phyloP scores from a whole-genome alignment of 2,113 vertebrate genomes.

The Dascyllus trimaculatus region DNA sequence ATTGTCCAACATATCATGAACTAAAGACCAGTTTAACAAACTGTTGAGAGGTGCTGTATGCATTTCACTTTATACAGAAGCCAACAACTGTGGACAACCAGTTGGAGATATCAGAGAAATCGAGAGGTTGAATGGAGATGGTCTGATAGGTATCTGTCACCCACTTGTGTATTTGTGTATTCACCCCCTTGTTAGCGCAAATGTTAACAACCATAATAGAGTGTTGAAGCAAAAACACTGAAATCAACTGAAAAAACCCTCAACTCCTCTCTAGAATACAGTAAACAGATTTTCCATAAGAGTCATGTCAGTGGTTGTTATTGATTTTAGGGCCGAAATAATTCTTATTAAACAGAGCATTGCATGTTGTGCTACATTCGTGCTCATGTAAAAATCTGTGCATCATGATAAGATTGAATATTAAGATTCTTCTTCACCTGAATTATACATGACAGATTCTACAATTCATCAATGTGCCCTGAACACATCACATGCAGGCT shows the following conservation, averaged over 20 bases:
- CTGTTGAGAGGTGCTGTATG: neutral
- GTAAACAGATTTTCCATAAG: neutral
- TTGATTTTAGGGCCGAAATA: too few species aligned
- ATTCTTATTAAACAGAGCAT: too few species aligned
- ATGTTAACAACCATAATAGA: neutral
- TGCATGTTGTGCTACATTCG: too few species aligned
- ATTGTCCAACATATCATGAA: neutral
- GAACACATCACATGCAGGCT: too few species aligned
- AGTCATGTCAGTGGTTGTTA: neutral
- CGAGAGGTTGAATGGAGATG: neutral
- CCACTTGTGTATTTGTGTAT: neutral
- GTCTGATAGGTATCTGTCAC: neutral
- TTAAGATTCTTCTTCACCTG: too few species aligned
- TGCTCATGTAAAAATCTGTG: too few species aligned
- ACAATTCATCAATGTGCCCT: too few species aligned
- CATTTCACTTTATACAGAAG: neutral
- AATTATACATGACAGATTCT: too few species aligned
- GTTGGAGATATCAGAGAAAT: neutral
- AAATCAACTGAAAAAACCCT: neutral
- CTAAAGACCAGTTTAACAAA: slow-evolving; percentile 1
- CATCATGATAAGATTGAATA: too few species aligned
- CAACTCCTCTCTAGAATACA: neutral
- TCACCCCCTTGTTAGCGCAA: neutral
- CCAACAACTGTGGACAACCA: neutral
- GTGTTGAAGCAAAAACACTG: neutral